Evolutionary conservation across 2,888 invertebrate genomes (phyloP), one percentile per base, ranked within the genome.

Genomic region (Lasioglossum vierecki): DNA sequence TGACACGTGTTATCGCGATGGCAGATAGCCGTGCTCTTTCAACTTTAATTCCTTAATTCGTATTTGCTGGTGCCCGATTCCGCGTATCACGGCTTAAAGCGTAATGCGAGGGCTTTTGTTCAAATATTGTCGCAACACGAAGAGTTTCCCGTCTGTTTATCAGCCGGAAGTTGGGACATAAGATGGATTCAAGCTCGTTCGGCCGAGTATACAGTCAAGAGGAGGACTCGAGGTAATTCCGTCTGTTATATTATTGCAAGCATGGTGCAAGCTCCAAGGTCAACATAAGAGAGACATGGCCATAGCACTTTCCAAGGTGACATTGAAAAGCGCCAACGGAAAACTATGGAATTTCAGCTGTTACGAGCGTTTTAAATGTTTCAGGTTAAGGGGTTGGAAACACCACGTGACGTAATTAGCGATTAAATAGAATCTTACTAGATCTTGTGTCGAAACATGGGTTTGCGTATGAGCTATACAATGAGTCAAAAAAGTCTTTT

Each of bases 1-100:
- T 74, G 68, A 57, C 57, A 44, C 70, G 75, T 71, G 44, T 76
- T 70, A 80, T 81, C 70, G 22, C n/a, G 76, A 74, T 76, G 46
- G 79, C 46, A 30, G 76, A 76, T 74, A 78, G 71, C 68, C 41
- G 68, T 60, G 73, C 77, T 74, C 72, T 44, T 85, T 88, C 78
- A 84, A 86, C 80, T 86, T 86, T 81, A 79, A 78, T 80, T 84
- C 81, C 80, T 83, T 89, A 82, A 86, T 84, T 86, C 79, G 79
- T 83, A 89, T 60, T 82, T 84, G 84, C 79, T 71, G 81, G 73
- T n/a, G 53, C 76, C 66, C 80, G 86, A 84, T 78, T 80, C 80
- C 84, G 84, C 81, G 60, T 88, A 89, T 88, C 88, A 78, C 53
- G 78, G 82, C 79, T 85, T 79, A 82, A 77, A 39, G 8, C 53